These are phyloP conservation scores for Dryas iulia DNA, from an alignment of 1,140 invertebrate genomes.

Conservation along the genomic window DNA sequence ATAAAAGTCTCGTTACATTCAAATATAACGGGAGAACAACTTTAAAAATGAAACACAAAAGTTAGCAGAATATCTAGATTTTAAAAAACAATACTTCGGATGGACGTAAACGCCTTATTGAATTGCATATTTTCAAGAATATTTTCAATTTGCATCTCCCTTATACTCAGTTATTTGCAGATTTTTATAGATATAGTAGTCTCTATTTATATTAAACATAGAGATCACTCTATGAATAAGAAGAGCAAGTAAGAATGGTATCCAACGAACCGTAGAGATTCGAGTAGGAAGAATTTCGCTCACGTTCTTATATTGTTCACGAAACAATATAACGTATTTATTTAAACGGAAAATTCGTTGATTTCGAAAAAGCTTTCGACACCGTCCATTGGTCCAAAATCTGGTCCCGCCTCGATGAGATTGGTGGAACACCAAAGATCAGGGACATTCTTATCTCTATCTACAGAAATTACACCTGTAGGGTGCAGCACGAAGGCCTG, in stretches of 20 bases:
- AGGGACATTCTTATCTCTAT: no score
- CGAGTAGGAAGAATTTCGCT: constrained; percentile 4
- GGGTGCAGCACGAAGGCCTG: no score
- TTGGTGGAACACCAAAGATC: no score
- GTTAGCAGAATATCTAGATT: background rate
- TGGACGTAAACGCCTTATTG: constrained; percentile 8
- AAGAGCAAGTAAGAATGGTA: background rate
- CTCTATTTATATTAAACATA: background rate
- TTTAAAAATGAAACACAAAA: background rate
- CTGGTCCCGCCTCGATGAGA: no score
- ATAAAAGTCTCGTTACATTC: background rate
- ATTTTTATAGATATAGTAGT: background rate
- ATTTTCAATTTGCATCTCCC: constrained; percentile 11
- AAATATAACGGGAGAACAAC: background rate
- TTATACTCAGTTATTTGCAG: background rate
- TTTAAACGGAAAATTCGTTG: no score
- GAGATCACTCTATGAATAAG: background rate
- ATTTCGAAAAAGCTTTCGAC: no score
- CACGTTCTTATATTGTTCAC: constrained; percentile 7
- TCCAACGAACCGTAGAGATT: background rate
- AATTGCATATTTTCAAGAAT: constrained; percentile 10
- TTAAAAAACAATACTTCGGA: background rate
- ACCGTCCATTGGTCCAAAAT: no score
- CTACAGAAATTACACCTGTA: no score
- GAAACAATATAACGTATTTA: constrained; percentile 9